Conservation (phyloP, 2,888 invertebrate species). For the Ischnura elegans region DNA sequence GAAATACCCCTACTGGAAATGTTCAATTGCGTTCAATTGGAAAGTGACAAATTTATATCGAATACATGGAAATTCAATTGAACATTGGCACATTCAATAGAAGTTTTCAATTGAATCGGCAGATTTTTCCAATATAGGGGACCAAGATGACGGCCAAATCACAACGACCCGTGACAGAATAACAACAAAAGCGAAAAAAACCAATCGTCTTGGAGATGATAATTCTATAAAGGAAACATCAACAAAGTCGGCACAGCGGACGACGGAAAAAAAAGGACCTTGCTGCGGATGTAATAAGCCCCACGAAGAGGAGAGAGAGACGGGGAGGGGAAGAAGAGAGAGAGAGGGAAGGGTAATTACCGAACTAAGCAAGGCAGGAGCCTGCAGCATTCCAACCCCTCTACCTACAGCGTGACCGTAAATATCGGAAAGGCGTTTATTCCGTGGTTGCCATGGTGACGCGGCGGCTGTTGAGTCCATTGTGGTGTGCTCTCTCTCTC, state of each 20-base stretch:
- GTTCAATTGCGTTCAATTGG: no score
- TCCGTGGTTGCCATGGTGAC: conserved; percentile 42
- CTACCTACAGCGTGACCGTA: neutral
- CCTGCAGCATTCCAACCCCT: neutral
- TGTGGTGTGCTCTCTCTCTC: conserved; percentile 20
- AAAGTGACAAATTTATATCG: no score
- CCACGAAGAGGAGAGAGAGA: neutral
- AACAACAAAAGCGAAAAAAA: no score
- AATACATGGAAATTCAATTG: no score
- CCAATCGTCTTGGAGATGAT: no score
- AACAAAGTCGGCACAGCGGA: neutral
- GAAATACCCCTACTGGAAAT: no score
- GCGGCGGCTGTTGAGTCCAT: conserved; percentile 46
- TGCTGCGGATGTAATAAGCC: conserved; percentile 12
- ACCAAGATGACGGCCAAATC: no score
- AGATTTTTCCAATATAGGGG: no score
- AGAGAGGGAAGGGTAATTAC: neutral
- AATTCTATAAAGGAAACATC: neutral
- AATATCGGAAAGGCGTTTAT: conserved; percentile 56
- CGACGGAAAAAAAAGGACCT: neutral
- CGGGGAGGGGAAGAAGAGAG: neutral
- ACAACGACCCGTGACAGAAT: no score
- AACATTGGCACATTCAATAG: no score
- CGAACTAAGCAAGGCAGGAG: neutral
- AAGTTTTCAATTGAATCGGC: no score